Base-by-base conservation (phyloP, 2,797 vertebrate species). In the Muraenolepis orangiensis region DNA sequence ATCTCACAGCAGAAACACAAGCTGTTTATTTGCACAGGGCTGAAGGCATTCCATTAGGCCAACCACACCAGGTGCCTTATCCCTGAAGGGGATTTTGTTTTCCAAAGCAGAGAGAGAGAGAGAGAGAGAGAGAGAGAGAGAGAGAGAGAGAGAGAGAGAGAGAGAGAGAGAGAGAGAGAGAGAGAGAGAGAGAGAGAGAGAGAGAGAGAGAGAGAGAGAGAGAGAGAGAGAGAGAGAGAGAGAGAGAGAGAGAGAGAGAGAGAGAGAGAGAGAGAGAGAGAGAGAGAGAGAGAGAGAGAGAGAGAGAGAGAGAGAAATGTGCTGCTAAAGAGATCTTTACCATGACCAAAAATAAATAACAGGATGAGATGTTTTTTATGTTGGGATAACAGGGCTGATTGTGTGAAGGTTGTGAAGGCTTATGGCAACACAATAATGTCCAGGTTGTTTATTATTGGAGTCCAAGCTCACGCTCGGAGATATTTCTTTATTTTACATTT, bases 21-120 rank as follows among this genome's bases (percentile, higher is more conserved):
- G 94, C 96, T 96, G 95, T 97, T 98, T 98, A 96, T 96, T 96
- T 96, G 95, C 93, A 92, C 91, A 94, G 93, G 92, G 94, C 95
- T 96, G 94, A 95, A 96, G 94, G 94, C 94, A 93, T 95, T 96
- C 95, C 95, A 95, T 95, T 94, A 93, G 95, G 94, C 36, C 92
- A 94, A 92, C 81, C 93, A 90, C 94, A 94, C 94, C 91, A 93
- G 92, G 92, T 93, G 89, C 90, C 91, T 91, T 86, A 91, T 91
- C 90, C 91, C 88, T 92, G 89, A 93, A 93, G 91, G 90, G 90
- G 91, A 93, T 91, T 93, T n/a, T 91, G 85, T 91, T 92, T 92
- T 89, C 85, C 85, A 88, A 92, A 92, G 92, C 91, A 93, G 91
- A 93, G 84, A 80, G 78, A 85, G 83, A 81, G 83, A 76, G 84